Percentiles rank a stretch among this genome's conserved stretches.
Evolutionary conservation across 2,888 invertebrate genomes (phyloP).

Genomic region (Epistrophella euchroma): DNA sequence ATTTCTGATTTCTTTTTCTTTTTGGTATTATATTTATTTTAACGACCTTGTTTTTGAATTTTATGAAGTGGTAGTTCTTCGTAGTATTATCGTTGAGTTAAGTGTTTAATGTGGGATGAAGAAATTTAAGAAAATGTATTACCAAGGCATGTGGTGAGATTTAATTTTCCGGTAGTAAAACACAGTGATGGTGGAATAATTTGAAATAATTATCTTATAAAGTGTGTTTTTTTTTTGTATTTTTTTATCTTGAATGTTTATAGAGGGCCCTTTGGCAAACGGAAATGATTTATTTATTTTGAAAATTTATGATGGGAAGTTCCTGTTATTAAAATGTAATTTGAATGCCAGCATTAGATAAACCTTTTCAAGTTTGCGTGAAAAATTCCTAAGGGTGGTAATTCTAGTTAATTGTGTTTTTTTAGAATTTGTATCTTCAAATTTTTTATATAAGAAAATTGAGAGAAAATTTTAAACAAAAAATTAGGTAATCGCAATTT

Average conservation of each 20-base stretch:
- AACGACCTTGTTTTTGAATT: neutral
- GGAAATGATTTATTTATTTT: neutral
- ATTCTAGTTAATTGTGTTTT: too few relatives aligned
- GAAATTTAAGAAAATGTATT: neutral
- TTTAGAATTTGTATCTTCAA: too few relatives aligned
- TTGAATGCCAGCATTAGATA: neutral
- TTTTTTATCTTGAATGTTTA: neutral
- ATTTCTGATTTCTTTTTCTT: neutral
- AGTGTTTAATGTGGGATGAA: neutral
- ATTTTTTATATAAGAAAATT: too few relatives aligned
- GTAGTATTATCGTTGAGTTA: neutral
- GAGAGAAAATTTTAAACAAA: too few relatives aligned
- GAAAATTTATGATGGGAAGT: neutral
- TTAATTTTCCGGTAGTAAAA: conserved; percentile 3
- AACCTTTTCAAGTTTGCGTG: too few relatives aligned
- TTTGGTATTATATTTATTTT: neutral
- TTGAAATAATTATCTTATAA: neutral
- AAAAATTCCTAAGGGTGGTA: too few relatives aligned
- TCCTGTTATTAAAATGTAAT: neutral
- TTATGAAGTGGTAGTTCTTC: conserved; percentile 3
- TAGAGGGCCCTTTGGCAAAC: neutral
- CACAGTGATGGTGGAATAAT: neutral
- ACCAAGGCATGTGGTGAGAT: neutral
- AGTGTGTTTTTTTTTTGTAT: neutral
- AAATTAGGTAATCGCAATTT: too few relatives aligned